Percentiles rank a stretch among this genome's conserved stretches.
Evolutionary conservation across 1,140 invertebrate genomes (phyloP).

Genomic region (Panonychus citri): DNA sequence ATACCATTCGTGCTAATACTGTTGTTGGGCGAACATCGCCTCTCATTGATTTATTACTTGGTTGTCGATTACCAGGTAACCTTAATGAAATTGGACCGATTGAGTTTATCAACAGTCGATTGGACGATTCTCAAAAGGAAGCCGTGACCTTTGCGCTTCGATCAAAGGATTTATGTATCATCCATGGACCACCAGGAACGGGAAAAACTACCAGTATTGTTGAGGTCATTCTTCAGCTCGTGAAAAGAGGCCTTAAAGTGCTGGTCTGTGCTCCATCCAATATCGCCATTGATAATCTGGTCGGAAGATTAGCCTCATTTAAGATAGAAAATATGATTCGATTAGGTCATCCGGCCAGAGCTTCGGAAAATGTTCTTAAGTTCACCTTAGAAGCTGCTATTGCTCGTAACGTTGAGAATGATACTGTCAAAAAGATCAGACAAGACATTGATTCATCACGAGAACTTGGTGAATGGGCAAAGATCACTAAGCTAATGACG

Average conservation of each 20-base stretch:
- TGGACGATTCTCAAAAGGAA: constrained; percentile 31
- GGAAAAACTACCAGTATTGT: constrained; percentile 40
- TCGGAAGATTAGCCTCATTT: constrained; percentile 22
- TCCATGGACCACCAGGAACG: constrained; percentile 34
- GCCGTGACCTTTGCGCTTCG: constrained; percentile 32
- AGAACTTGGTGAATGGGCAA: constrained; percentile 13
- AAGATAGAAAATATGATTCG: constrained; percentile 22
- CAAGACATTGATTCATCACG: constrained; percentile 25
- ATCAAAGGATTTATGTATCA: constrained; percentile 24
- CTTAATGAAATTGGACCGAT: neutral
- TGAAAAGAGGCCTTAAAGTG: constrained; percentile 23
- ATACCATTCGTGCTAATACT: constrained; percentile 14
- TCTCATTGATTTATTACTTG: neutral
- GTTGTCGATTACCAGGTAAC: neutral
- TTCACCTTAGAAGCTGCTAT: neutral
- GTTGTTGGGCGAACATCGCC: neutral
- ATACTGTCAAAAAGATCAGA: constrained; percentile 28
- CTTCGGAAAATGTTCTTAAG: constrained; percentile 11
- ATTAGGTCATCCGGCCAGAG: constrained; percentile 33
- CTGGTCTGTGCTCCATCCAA: constrained; percentile 37
- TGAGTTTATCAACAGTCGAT: constrained; percentile 13
- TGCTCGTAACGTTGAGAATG: constrained; percentile 22
- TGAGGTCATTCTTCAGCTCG: constrained; percentile 32
- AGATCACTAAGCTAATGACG: constrained; percentile 23
- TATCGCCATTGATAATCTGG: constrained; percentile 37